Base-by-base conservation (phyloP, 2,888 invertebrate species). In the Epistrophe grossulariae region DNA sequence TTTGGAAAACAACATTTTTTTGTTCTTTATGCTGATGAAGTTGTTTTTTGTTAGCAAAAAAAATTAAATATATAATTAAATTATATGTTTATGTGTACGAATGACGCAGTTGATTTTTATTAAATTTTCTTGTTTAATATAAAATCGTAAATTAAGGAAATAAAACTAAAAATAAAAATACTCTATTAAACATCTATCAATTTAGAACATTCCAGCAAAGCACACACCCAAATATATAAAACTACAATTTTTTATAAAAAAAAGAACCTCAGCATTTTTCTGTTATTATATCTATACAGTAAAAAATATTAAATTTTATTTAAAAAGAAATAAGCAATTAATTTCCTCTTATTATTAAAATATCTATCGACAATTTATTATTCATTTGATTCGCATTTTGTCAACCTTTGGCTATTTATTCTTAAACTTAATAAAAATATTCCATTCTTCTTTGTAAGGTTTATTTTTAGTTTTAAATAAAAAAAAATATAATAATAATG, bases 1-100 rank as follows among this genome's bases (percentile, higher is more conserved):
- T 68, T 43, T 55, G 31, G 60, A 60, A 59, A 73, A 80, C 68
- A 70, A 55, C 19, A 31, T 55, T 70, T 38, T 80, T 60, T 31
- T 31, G 45, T 59, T 17, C n/a, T 71, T 71, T 40, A 40, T 57
- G 43, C 38, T 76, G 59, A 66, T 80, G 52, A 50, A 40, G 43
- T 10, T 19, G n/a, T 70, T n/a, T 38, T 50, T 43, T 68, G 17
- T 50, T 50, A 35, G 38, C 11, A 68, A 50, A 64, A 50, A 48
- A 50, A 11, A 48, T 4, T 15, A 45, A n/a, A 28, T 24, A n/a
- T 17, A 40, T 17, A 45, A 15, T 28, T 43, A 60, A 17, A 57
- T 35, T n/a, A 59, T 17, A 17, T 17, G 35, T 28, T 28, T 28
- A 55, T 52, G 50, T 19, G 5, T 35, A 57, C 17, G n/a, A 60